phyloP scores from a whole-genome alignment of 1,140 invertebrate species.

The Zaprionus kolodkinae region DNA sequence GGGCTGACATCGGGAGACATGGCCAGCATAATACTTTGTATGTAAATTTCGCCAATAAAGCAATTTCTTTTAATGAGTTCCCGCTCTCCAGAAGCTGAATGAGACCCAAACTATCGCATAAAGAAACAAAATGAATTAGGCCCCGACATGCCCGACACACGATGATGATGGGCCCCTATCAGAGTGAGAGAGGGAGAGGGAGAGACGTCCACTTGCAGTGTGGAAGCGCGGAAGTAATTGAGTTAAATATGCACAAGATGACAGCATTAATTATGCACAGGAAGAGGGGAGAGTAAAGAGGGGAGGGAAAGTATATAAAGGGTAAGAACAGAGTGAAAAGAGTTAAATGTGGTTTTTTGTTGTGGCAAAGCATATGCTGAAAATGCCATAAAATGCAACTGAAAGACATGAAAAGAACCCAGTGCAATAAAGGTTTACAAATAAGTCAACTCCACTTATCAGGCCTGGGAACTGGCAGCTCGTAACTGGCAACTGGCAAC shows the following conservation, averaged over 20 bases:
- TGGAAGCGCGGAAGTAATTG: constrained; percentile 79
- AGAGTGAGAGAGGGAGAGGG: constrained; percentile 21
- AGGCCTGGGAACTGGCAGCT: constrained; percentile 58
- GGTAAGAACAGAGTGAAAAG: constrained; percentile 39
- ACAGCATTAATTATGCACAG: constrained; percentile 79
- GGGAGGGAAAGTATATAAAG: constrained; percentile 19
- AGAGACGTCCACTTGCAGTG: constrained; percentile 41
- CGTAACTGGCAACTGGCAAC: constrained; percentile 5
- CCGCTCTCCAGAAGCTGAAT: constrained; percentile 43
- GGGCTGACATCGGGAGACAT: constrained; percentile 73
- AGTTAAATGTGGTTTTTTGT: constrained; percentile 74
- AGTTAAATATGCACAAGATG: constrained; percentile 82
- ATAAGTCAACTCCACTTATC: constrained; percentile 65
- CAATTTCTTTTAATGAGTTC: constrained; percentile 80
- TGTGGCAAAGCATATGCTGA: constrained; percentile 58
- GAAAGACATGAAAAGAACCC: constrained; percentile 46
- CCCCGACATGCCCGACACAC: constrained; percentile 37
- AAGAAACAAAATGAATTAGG: constrained; percentile 78
- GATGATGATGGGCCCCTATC: constrained; percentile 76
- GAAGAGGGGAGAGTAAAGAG: not conserved
- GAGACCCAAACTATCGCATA: constrained; percentile 71
- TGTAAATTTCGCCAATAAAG: constrained; percentile 79
- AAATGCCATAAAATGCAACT: constrained; percentile 34
- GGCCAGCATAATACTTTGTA: constrained; percentile 80
- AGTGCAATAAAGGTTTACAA: constrained; percentile 60